These are phyloP conservation scores for Laothoe populi DNA, from an alignment of 2,888 invertebrate genomes.

Conservation along the genomic window DNA sequence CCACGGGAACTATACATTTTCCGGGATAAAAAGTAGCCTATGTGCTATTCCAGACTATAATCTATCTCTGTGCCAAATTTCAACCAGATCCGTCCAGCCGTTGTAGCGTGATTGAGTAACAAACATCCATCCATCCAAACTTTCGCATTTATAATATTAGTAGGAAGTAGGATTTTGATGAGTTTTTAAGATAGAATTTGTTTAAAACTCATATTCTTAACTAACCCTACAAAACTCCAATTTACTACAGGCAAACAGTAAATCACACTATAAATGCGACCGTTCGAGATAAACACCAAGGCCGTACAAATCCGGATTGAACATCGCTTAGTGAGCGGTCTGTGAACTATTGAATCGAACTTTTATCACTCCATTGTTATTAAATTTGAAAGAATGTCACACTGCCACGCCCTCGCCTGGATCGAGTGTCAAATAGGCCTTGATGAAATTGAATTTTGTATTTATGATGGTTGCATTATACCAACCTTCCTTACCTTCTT, in stretches of 20 bases:
- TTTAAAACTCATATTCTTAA: no score
- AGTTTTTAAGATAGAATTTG: no score
- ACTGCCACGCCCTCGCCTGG: constrained; percentile 59
- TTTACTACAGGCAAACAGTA: background rate
- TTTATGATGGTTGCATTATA: background rate
- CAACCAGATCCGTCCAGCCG: no score
- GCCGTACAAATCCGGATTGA: constrained; percentile 73
- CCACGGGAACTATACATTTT: no score
- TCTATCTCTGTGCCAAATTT: no score
- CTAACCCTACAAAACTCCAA: background rate
- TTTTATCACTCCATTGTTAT: constrained; percentile 31
- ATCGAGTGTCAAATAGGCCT: constrained; percentile 24
- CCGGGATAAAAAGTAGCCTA: no score
- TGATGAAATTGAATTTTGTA: constrained; percentile 2
- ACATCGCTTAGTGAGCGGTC: constrained; percentile 69
- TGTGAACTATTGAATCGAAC: constrained; percentile 74
- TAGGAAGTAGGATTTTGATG: no score
- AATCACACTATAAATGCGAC: constrained; percentile 54
- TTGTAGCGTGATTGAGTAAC: no score
- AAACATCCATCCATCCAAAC: no score
- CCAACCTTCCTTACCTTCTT: no score
- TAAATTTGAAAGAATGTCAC: constrained; percentile 71
- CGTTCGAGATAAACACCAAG: constrained; percentile 65
- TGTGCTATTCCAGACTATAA: no score
- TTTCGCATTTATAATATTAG: no score